phyloP scores from a whole-genome alignment of 2,797 vertebrate genomes.

The Megalops cyprinoides region DNA sequence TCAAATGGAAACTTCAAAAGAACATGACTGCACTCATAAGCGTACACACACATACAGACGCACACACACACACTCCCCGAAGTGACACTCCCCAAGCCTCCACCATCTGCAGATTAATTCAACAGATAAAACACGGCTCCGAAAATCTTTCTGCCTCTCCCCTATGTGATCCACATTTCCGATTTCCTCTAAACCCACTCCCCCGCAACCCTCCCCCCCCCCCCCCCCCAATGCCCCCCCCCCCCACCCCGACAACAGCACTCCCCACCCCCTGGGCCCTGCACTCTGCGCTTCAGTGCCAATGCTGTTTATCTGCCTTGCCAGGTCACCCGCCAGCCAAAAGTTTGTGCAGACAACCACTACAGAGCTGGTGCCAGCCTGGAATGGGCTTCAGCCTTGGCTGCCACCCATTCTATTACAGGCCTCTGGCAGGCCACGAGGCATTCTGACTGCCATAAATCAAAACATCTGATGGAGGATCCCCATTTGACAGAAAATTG shows the following conservation, averaged over 20 bases:
- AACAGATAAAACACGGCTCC: conserved; percentile 66
- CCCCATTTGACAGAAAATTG: conserved; percentile 48
- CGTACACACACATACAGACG: conserved; percentile 27
- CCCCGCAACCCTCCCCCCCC: conserved; percentile 36
- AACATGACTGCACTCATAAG: not conserved
- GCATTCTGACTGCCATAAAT: conserved; percentile 70
- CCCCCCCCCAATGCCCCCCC: conserved; percentile 36
- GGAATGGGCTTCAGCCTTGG: conserved; percentile 82
- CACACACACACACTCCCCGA: conserved; percentile 33
- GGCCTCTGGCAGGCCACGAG: conserved; percentile 68
- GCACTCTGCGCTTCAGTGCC: conserved; percentile 49
- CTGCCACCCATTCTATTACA: conserved; percentile 77
- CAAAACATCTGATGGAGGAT: conserved; percentile 73
- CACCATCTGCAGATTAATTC: conserved; percentile 62
- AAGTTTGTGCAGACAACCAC: conserved; percentile 73
- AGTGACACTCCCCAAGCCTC: conserved; percentile 41
- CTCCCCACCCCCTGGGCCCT: conserved; percentile 45
- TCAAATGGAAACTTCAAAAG: conserved; percentile 8
- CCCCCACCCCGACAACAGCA: too few relatives aligned
- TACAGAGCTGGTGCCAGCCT: conserved; percentile 76
- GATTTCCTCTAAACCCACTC: conserved; percentile 46
- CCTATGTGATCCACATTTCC: conserved; percentile 55
- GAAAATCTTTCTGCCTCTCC: conserved; percentile 53
- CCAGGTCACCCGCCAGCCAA: conserved; percentile 60
- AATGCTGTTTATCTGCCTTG: conserved; percentile 62